Percentiles rank a stretch among this genome's conserved stretches.
phyloP scores from a whole-genome alignment of 2,888 invertebrate genomes.

The Euplexia lucipara region DNA sequence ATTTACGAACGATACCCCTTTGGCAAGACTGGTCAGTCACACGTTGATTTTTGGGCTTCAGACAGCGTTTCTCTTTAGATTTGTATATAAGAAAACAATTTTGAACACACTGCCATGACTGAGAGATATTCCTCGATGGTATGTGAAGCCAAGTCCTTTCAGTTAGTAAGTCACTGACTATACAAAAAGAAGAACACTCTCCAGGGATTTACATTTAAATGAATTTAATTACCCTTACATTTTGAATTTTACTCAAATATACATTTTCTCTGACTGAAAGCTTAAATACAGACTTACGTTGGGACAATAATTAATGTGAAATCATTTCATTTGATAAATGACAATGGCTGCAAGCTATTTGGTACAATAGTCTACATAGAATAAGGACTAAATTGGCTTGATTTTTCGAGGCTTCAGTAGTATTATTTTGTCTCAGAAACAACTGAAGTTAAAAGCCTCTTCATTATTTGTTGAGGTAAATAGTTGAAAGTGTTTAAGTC shows the following conservation, averaged over 20 bases:
- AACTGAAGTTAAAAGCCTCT: constrained; percentile 14
- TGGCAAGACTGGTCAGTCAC: too few relatives aligned
- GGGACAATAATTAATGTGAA: constrained; percentile 26
- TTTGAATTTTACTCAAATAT: constrained; percentile 14
- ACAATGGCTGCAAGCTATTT: not conserved
- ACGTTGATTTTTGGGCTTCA: too few relatives aligned
- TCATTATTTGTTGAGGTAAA: not conserved
- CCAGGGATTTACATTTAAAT: constrained; percentile 1
- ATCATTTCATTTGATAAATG: constrained; percentile 9
- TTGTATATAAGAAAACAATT: too few relatives aligned
- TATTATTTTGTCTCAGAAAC: constrained; percentile 11
- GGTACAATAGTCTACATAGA: not conserved
- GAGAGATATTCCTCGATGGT: too few relatives aligned
- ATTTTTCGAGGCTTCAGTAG: not conserved
- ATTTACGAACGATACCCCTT: too few relatives aligned
- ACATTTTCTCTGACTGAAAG: constrained; percentile 21
- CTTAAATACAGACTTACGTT: constrained; percentile 30
- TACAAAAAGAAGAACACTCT: too few relatives aligned
- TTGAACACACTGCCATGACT: too few relatives aligned
- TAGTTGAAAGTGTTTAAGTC: constrained; percentile 9
- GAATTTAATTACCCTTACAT: not conserved
- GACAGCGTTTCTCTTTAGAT: too few relatives aligned
- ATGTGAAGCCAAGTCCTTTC: too few relatives aligned
- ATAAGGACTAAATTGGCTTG: constrained; percentile 19
- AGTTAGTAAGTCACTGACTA: too few relatives aligned